Evolutionary conservation across 2,888 invertebrate genomes (phyloP).

Genomic region (Dryococelus australis): DNA sequence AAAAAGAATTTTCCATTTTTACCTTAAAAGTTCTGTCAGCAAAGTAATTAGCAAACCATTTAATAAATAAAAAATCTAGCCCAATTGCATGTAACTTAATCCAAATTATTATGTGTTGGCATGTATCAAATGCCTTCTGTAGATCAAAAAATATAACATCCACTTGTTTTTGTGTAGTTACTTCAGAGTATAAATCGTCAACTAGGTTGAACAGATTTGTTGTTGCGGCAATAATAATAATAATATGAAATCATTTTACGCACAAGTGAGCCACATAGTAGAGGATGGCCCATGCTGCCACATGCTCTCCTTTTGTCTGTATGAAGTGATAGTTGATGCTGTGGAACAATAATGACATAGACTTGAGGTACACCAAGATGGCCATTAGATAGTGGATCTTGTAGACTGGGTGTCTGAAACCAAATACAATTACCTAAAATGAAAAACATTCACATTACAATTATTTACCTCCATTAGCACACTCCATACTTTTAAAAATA

Average conservation of each 20-base stretch:
- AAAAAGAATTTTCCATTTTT: too few relatives aligned
- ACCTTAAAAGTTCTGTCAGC: too few relatives aligned
- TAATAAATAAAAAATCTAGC: too few relatives aligned
- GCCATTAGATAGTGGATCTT: conserved; percentile 98
- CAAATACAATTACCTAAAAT: neutral
- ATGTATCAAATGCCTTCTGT: too few relatives aligned
- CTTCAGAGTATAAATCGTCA: too few relatives aligned
- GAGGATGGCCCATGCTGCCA: conserved; percentile 96
- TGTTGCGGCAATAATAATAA: neutral
- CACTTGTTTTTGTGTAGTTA: too few relatives aligned
- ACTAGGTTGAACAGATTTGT: too few relatives aligned
- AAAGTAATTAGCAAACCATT: too few relatives aligned
- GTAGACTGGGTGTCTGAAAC: conserved; percentile 78
- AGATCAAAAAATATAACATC: too few relatives aligned
- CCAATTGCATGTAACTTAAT: too few relatives aligned
- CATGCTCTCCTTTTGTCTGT: conserved; percentile 89
- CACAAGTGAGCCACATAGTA: conserved; percentile 97
- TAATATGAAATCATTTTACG: conserved; percentile 57
- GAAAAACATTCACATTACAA: conserved; percentile 62
- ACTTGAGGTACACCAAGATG: conserved; percentile 89
- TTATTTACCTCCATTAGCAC: neutral
- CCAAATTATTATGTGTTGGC: too few relatives aligned
- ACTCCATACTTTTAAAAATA: too few relatives aligned
- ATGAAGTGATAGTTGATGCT: conserved; percentile 95
- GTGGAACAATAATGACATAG: conserved; percentile 92